Conservation (phyloP, 2,113 vertebrate genomes). For the Tursiops truncatus region DNA sequence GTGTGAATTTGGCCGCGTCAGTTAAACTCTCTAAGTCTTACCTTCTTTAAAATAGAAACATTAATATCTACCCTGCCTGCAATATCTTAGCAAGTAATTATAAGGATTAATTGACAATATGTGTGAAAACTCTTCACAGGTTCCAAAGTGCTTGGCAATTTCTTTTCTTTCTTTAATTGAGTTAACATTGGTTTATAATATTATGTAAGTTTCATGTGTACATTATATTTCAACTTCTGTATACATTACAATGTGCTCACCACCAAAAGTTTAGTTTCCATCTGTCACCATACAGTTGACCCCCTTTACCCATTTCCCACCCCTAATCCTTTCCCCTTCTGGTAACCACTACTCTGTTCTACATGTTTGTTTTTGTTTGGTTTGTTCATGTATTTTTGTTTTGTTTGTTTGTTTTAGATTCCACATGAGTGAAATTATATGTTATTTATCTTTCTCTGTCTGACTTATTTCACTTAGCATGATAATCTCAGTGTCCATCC, state of each 20-base stretch:
- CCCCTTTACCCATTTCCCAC: background rate
- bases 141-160: background rate
- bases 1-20: background rate
- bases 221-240: background rate
- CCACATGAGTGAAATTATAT: background rate
- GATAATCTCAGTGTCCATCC: background rate
- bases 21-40: background rate
- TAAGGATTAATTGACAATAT: background rate
- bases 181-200: background rate
- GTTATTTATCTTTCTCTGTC: background rate
- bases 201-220: too few relatives aligned
- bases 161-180: background rate
- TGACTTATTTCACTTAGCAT: background rate
- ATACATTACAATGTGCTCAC: background rate
- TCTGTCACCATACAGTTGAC: background rate
- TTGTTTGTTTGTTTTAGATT: background rate
- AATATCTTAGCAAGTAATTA: background rate
- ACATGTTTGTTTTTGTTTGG: background rate
- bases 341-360: background rate
- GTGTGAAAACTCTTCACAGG: background rate
- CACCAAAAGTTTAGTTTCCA: background rate
- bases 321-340: background rate
- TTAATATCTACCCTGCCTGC: background rate
- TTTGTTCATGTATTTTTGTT: background rate
- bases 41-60: background rate